phyloP scores from a whole-genome alignment of 1,140 invertebrate species.

The Eubasilissa regina region DNA sequence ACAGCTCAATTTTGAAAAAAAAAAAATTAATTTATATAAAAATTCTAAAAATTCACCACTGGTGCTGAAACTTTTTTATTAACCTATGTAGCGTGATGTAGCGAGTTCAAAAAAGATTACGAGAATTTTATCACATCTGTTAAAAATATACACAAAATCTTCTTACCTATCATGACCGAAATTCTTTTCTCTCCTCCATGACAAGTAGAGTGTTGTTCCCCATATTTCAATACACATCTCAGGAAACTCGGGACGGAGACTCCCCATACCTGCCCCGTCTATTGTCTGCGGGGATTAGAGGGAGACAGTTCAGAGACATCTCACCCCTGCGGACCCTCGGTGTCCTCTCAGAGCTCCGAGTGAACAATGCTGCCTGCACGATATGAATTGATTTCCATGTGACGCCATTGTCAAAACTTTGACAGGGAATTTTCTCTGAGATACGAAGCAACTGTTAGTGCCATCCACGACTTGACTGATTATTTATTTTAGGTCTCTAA shows the following conservation, averaged over 20 bases:
- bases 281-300: slow-evolving; percentile 46
- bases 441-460: too few species aligned
- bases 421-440: neutral
- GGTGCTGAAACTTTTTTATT: too few species aligned
- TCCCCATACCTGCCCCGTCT: neutral
- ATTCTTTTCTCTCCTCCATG: neutral
- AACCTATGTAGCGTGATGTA: too few species aligned
- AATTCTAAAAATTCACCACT: too few species aligned
- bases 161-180: neutral
- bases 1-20: too few species aligned
- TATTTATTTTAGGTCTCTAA: too few species aligned
- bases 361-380: slow-evolving; percentile 28
- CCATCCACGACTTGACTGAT: too few species aligned
- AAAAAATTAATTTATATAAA: too few species aligned
- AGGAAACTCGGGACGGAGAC: neutral
- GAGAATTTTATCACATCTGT: neutral
- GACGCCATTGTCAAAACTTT: slow-evolving; percentile 19
- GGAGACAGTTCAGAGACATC: slow-evolving; percentile 37
- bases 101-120: too few species aligned
- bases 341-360: neutral
- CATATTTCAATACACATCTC: neutral
- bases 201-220: neutral
- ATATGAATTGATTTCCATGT: slow-evolving; percentile 42
- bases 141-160: neutral
- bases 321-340: slow-evolving; percentile 31